phyloP scores from a whole-genome alignment of 1,140 invertebrate species.

The Temnothorax longispinosus region DNA sequence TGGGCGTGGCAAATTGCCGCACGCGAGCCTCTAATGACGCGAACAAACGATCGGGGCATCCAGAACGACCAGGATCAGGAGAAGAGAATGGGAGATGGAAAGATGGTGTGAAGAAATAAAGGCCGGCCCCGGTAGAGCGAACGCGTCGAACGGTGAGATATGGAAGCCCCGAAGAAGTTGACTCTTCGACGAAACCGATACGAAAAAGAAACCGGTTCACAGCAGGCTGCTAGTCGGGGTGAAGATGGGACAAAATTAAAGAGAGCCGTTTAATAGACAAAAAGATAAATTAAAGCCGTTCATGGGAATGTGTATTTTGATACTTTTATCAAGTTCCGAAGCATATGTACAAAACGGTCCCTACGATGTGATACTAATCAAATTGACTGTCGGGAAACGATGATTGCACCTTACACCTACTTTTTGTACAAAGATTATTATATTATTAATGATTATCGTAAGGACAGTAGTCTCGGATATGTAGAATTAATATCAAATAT shows the following conservation, averaged over 20 bases:
- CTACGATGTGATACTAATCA: neutral
- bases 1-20: conserved; percentile 83
- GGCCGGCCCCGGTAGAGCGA: neutral
- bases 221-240: neutral
- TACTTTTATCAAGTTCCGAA: conserved; percentile 8
- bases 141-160: conserved; percentile 55
- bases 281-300: conserved; percentile 8
- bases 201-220: conserved; percentile 50
- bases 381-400: neutral
- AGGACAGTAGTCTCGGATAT: neutral
- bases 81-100: conserved; percentile 24
- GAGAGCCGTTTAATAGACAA: conserved; percentile 13
- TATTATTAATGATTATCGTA: neutral
- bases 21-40: conserved; percentile 80
- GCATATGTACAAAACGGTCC: neutral
- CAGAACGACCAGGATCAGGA: conserved; percentile 54
- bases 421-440: neutral
- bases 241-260: conserved; percentile 42
- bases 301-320: neutral
- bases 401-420: neutral
- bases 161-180: conserved; percentile 5
- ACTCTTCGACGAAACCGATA: conserved; percentile 30
- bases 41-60: conserved; percentile 75
- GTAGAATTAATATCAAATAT: neutral
- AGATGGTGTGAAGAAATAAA: conserved; percentile 67